A percentile compares a stretch with the other conserved stretches of the same genome.
These are phyloP conservation scores for Microctenopoma stevenorrisi DNA, from an alignment of 2,797 vertebrate species.

Conservation along the genomic window DNA sequence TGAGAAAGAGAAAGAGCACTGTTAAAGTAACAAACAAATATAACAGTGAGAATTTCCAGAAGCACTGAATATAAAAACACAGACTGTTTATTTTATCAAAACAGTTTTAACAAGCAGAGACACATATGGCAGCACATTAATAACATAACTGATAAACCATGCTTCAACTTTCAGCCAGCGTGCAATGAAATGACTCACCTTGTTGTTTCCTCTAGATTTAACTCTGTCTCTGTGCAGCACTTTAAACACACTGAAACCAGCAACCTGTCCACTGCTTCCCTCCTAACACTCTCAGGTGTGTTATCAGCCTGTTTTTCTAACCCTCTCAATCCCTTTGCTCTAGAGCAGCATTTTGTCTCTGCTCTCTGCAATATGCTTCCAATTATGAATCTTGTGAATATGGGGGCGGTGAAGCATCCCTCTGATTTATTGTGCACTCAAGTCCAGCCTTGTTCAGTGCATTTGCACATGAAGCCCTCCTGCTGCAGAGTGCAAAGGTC, in stretches of 20 bases:
- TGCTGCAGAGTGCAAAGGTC: slow-evolving; percentile 88
- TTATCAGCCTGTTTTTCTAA: slow-evolving; percentile 65
- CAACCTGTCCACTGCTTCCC: slow-evolving; percentile 31
- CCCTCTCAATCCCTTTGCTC: slow-evolving; percentile 46
- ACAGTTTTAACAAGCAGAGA: neutral
- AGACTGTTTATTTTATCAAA: neutral
- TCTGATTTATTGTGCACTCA: slow-evolving; percentile 90
- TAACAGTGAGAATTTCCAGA: slow-evolving; percentile 34
- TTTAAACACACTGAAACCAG: slow-evolving; percentile 31
- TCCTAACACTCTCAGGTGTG: slow-evolving; percentile 33
- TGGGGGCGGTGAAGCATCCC: slow-evolving; percentile 62
- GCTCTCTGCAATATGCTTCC: slow-evolving; percentile 86
- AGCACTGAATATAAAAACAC: slow-evolving; percentile 16
- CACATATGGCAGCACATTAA: slow-evolving; percentile 34
- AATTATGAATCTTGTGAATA: slow-evolving; percentile 89
- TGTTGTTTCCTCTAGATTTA: slow-evolving; percentile 29
- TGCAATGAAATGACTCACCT: slow-evolving; percentile 37
- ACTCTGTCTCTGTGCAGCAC: slow-evolving; percentile 10
- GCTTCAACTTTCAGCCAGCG: slow-evolving; percentile 40
- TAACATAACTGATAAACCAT: slow-evolving; percentile 47
- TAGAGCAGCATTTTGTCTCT: slow-evolving; percentile 43
- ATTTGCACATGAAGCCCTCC: slow-evolving; percentile 88
- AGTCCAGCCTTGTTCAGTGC: slow-evolving; percentile 86
- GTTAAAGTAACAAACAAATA: slow-evolving; percentile 37
- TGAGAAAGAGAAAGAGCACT: slow-evolving; percentile 2